Percentiles rank a stretch among this genome's conserved stretches.
Conservation (phyloP, 2,113 vertebrate genomes). For the Ctenodactylus gundi region DNA sequence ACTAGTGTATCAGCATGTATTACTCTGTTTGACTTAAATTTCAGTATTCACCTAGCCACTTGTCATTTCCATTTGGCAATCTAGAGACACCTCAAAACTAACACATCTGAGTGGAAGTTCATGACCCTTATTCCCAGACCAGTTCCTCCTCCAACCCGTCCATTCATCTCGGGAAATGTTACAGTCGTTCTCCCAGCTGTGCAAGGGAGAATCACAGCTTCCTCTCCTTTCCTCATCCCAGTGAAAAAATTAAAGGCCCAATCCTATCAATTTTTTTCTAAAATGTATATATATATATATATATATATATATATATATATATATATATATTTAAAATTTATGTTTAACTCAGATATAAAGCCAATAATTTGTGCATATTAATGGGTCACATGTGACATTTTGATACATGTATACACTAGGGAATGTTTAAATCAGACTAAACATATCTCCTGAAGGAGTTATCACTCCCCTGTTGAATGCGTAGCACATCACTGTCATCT, state of each 20-base stretch:
- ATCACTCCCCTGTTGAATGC: background rate
- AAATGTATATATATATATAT: background rate
- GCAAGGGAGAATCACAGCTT: background rate
- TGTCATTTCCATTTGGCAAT: background rate
- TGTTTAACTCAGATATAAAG: background rate
- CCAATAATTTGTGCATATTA: background rate
- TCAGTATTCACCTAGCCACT: background rate
- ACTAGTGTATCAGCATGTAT: rapidly evolving
- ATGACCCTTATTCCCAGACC: background rate
- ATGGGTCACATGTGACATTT: background rate
- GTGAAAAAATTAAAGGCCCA: background rate
- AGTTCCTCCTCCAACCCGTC: background rate
- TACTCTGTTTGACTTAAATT: background rate
- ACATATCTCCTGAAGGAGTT: background rate
- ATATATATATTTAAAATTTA: too few relatives aligned
- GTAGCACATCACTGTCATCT: background rate
- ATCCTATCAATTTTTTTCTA: background rate
- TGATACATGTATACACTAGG: background rate
- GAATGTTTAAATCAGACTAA: background rate
- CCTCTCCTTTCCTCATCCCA: background rate
- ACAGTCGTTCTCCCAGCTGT: background rate
- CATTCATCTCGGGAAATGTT: background rate
- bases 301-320: too few relatives aligned
- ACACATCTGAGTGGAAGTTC: background rate
- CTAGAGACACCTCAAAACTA: background rate